Conservation (phyloP, 2,797 vertebrate genomes). For the Mallotus villosus region DNA sequence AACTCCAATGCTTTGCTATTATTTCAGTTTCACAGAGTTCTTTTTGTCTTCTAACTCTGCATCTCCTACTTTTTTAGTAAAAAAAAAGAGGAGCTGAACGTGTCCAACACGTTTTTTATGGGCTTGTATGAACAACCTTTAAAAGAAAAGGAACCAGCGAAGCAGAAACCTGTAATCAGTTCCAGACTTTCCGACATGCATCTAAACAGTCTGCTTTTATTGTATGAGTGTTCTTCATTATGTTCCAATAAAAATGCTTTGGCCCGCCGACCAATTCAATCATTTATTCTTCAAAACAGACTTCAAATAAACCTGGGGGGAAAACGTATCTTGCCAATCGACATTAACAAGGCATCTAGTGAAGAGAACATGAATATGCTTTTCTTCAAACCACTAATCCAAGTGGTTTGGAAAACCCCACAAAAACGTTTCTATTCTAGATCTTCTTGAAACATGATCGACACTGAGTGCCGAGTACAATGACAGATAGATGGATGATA, state of each 20-base stretch:
- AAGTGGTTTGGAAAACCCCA: not conserved
- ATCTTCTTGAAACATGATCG: not conserved
- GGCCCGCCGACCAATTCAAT: slow-evolving; percentile 13
- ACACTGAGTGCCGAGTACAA: not conserved
- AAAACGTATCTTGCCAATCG: slow-evolving; percentile 6
- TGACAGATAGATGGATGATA: not conserved
- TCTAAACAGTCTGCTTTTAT: slow-evolving; percentile 26
- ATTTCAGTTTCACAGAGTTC: not conserved
- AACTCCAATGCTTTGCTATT: not conserved
- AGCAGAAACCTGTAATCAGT: slow-evolving; percentile 29
- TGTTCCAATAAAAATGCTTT: slow-evolving; percentile 24
- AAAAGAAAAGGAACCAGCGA: slow-evolving; percentile 15
- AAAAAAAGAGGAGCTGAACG: not conserved
- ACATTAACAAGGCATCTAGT: not conserved
- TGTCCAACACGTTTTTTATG: slow-evolving; percentile 11
- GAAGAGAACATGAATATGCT: not conserved
- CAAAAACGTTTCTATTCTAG: not conserved
- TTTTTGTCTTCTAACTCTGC: not conserved
- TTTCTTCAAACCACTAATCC: not conserved
- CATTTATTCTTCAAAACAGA: slow-evolving; percentile 3
- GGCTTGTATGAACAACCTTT: slow-evolving; percentile 10
- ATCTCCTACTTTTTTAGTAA: not conserved
- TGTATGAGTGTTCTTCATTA: slow-evolving; percentile 15
- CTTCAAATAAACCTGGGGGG: slow-evolving; percentile 2
- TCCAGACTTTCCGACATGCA: slow-evolving; percentile 19